Evolutionary conservation across 2,797 vertebrate species (phyloP).

Genomic region (Rhynchotus rufescens): DNA sequence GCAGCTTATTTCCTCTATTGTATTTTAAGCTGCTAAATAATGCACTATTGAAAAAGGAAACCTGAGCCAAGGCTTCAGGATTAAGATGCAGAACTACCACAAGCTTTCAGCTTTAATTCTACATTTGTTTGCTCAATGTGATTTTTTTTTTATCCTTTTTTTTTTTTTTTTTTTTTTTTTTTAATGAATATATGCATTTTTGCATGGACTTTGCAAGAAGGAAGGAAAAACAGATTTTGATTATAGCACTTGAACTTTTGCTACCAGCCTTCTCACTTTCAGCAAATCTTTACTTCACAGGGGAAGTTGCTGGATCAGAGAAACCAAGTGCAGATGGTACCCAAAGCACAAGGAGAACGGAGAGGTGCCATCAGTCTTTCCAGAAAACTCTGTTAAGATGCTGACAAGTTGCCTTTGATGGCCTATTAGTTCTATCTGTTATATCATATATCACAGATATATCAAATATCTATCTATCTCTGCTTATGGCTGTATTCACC

Average conservation of each 20-base stretch:
- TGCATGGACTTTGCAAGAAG: neutral
- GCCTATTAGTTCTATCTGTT: neutral
- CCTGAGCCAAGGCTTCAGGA: slow-evolving; percentile 8
- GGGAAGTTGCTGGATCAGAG: neutral
- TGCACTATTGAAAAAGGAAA: slow-evolving; percentile 55
- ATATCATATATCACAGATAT: too few relatives aligned
- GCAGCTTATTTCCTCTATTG: neutral
- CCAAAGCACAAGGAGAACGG: neutral
- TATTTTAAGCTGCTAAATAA: slow-evolving; percentile 44
- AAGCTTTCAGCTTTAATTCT: neutral
- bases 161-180: neutral
- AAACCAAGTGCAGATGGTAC: neutral
- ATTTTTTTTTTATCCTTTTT: neutral
- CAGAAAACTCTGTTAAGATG: neutral
- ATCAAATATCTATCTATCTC: neutral
- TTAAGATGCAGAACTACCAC: slow-evolving; percentile 29
- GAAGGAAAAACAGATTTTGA: neutral
- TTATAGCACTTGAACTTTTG: neutral
- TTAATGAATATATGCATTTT: neutral
- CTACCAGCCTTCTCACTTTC: neutral
- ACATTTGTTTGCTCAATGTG: neutral
- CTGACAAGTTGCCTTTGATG: neutral
- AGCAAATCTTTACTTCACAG: neutral
- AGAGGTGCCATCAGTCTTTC: neutral
- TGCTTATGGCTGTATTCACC: neutral